Conservation (phyloP, 2,113 vertebrate genomes). For the Haemorhous mexicanus region DNA sequence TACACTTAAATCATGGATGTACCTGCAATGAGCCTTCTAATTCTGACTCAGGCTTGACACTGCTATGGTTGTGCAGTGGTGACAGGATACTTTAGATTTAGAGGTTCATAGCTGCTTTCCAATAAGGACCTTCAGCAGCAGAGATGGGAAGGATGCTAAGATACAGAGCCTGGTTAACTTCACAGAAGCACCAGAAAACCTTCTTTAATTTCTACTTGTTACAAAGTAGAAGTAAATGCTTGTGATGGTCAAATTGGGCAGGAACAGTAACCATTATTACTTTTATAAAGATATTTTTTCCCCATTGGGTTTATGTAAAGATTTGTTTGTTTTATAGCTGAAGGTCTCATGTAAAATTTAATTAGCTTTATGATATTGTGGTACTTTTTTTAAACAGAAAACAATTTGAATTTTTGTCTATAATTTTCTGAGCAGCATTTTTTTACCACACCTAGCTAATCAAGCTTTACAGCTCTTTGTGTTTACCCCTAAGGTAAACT, state of each 20-base stretch:
- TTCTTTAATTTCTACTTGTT: background rate
- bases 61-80: background rate
- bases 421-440: background rate
- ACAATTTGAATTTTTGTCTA: background rate
- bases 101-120: accelerated
- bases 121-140: background rate
- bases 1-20: background rate
- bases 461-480: background rate
- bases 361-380: background rate
- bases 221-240: background rate
- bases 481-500: background rate
- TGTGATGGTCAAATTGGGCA: background rate
- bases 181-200: background rate
- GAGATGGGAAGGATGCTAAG: background rate
- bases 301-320: background rate
- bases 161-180: background rate
- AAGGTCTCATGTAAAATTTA: background rate
- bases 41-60: background rate
- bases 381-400: background rate
- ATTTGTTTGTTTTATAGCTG: background rate
- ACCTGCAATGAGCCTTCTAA: background rate
- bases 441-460: background rate
- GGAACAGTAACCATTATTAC: background rate
- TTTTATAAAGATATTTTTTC: background rate
- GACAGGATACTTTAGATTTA: background rate